Percentiles rank a stretch among this genome's conserved stretches.
Evolutionary conservation across 2,113 vertebrate genomes (phyloP).

Genomic region (Chionodraco myersi): DNA sequence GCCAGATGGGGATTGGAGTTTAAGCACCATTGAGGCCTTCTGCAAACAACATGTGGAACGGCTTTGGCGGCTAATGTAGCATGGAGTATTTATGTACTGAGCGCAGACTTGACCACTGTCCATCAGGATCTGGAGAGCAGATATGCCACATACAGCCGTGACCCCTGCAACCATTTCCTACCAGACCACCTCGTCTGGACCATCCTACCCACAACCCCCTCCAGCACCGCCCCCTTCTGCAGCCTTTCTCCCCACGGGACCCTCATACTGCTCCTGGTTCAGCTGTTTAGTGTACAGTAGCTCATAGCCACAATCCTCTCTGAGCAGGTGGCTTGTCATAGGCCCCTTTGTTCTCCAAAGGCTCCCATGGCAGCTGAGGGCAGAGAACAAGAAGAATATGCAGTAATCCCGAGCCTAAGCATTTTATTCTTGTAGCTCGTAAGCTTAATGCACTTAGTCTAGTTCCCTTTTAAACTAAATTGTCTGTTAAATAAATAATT

Average conservation of each 20-base stretch:
- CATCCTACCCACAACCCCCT: neutral
- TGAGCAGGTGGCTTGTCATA: constrained; percentile 73
- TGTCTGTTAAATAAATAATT: too few relatives aligned
- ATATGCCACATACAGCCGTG: constrained; percentile 30
- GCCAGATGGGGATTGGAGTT: constrained; percentile 73
- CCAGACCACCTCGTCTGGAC: constrained; percentile 26
- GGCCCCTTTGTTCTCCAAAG: constrained; percentile 63
- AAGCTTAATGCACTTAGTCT: too few relatives aligned
- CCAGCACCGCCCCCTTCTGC: neutral
- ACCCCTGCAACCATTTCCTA: constrained; percentile 38
- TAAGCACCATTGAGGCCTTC: constrained; percentile 75
- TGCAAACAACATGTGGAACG: constrained; percentile 84
- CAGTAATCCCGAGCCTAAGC: constrained; percentile 4
- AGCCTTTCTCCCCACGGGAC: constrained; percentile 38
- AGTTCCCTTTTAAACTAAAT: too few relatives aligned
- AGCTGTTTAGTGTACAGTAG: constrained; percentile 77
- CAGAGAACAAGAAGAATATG: constrained; percentile 26
- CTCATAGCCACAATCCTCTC: constrained; percentile 70
- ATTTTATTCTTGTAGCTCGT: too few relatives aligned
- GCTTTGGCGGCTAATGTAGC: constrained; percentile 83
- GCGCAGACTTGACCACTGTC: constrained; percentile 70
- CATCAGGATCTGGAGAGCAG: constrained; percentile 58
- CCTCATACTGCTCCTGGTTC: constrained; percentile 58
- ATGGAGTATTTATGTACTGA: constrained; percentile 81
- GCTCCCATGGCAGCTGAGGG: constrained; percentile 52